Evolutionary conservation across 2,888 invertebrate genomes (phyloP).

Genomic region (Agrotis puta): DNA sequence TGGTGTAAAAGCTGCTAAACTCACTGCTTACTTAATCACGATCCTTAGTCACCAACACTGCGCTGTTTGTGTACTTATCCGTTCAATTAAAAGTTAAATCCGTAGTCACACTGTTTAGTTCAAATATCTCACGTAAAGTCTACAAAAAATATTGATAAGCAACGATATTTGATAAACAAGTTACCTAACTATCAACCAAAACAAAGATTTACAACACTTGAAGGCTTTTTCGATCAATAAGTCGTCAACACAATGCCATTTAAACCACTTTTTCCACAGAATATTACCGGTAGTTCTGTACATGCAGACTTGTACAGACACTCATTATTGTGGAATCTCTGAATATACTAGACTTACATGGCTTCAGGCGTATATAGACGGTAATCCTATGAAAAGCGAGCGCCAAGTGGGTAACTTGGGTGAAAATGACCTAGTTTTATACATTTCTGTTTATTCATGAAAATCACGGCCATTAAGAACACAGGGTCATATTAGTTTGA

Average conservation of each 20-base stretch:
- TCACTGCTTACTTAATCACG: conserved; percentile 73
- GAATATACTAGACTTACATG: conserved; percentile 62
- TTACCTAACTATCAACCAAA: conserved; percentile 26
- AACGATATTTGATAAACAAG: not conserved
- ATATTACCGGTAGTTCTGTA: conserved; percentile 24
- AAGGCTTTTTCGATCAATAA: conserved; percentile 15
- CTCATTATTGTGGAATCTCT: conserved; percentile 50
- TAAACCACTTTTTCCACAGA: conserved; percentile 35
- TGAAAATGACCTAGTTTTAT: conserved; percentile 58
- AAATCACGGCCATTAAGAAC: conserved; percentile 30
- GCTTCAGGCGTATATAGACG: conserved; percentile 59
- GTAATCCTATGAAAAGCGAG: conserved; percentile 67
- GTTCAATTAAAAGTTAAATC: conserved; percentile 26
- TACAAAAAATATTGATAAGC: not conserved
- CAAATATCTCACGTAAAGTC: conserved; percentile 3
- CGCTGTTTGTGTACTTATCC: conserved; percentile 25
- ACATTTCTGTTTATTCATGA: conserved; percentile 46
- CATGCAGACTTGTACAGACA: conserved; percentile 34
- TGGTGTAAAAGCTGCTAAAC: conserved; percentile 80
- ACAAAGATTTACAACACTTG: conserved; percentile 4
- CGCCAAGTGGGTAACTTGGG: conserved; percentile 50
- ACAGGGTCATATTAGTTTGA: conserved; percentile 29
- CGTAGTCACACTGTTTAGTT: conserved; percentile 1
- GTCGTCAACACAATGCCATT: conserved; percentile 19
- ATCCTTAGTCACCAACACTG: conserved; percentile 72